Evolutionary conservation across 2,797 vertebrate species (phyloP).

Genomic region (Danio tinwini): DNA sequence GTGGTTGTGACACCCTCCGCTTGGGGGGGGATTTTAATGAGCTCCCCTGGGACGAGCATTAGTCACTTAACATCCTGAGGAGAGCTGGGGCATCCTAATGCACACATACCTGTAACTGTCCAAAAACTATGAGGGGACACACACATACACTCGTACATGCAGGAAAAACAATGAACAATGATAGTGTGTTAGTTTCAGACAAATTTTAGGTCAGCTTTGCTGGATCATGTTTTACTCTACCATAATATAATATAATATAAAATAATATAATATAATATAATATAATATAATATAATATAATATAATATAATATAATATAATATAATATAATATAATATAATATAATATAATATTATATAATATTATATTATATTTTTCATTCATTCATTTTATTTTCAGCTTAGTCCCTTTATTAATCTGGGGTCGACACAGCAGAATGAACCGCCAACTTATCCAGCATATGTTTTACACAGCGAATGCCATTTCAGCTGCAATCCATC

Average conservation of each 20-base stretch:
- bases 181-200: background rate
- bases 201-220: too few species aligned
- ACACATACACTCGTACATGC: conserved; percentile 43
- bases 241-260: background rate
- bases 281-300: conserved; percentile 4
- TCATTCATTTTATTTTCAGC: too few species aligned
- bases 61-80: conserved; percentile 69
- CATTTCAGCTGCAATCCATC: too few species aligned
- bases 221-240: background rate
- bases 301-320: background rate
- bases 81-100: conserved; percentile 61
- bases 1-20: conserved; percentile 70
- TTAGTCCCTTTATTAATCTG: too few species aligned
- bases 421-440: too few species aligned
- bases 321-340: too few species aligned
- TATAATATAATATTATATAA: too few species aligned
- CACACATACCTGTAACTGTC: conserved; percentile 13
- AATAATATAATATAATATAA: background rate
- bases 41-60: conserved; percentile 71
- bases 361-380: too few species aligned
- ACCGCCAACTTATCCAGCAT: too few species aligned
- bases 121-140: conserved; percentile 22
- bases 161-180: background rate
- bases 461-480: too few species aligned
- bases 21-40: conserved; percentile 77